A percentile compares a stretch with the other conserved stretches of the same genome.
Evolutionary conservation across 2,888 invertebrate species (phyloP).

Genomic region (Sesia bembeciformis): DNA sequence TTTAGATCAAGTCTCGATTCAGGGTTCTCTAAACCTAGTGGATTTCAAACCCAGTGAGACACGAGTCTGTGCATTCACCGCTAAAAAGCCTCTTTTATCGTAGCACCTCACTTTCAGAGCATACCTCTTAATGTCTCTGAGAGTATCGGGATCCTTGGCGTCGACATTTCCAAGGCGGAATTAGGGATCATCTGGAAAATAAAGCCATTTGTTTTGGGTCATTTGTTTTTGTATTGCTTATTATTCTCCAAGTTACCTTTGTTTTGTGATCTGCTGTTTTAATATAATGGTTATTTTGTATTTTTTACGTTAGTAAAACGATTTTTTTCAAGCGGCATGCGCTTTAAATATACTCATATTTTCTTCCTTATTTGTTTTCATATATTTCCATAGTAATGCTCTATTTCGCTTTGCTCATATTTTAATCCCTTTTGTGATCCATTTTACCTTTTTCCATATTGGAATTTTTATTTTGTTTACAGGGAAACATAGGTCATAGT

Average conservation of each 20-base stretch:
- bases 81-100: too few species aligned
- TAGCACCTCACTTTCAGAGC: too few species aligned
- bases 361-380: background rate
- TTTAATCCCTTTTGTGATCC: constrained; percentile 3
- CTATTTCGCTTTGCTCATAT: constrained; percentile 1
- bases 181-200: too few species aligned
- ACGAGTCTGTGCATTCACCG: too few species aligned
- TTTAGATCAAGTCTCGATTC: too few species aligned
- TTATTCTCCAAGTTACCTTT: constrained; percentile 3
- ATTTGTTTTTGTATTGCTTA: background rate
- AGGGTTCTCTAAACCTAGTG: too few species aligned
- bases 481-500: too few species aligned
- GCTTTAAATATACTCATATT: background rate
- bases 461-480: background rate
- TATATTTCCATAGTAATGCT: constrained; percentile 3
- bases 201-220: background rate
- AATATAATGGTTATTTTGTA: constrained; percentile 4
- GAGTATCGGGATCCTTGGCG: too few species aligned
- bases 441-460: background rate
- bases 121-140: too few species aligned
- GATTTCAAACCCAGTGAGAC: too few species aligned
- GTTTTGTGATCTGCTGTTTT: constrained; percentile 1
- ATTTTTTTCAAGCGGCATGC: constrained; percentile 1
- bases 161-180: too few species aligned
- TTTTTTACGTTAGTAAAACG: constrained; percentile 1